Percentiles rank a stretch among this genome's conserved stretches.
Conservation (phyloP, 2,888 invertebrate species). For the Standfussiana lucernea region DNA sequence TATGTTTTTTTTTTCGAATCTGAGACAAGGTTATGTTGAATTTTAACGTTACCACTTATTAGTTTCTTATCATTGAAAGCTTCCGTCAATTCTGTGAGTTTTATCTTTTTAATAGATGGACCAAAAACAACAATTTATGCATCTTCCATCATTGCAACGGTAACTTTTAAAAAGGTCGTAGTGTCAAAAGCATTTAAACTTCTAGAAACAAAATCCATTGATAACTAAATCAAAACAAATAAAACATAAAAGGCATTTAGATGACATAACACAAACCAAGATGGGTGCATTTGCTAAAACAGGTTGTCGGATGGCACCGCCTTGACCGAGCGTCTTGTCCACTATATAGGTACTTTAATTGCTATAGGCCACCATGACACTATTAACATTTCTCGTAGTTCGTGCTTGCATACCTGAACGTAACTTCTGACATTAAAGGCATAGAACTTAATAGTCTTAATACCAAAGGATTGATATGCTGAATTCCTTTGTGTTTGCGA, state of each 20-base stretch:
- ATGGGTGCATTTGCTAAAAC: slow-evolving; percentile 74
- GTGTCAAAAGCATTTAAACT: neutral
- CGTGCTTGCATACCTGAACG: slow-evolving; percentile 65
- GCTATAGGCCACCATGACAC: slow-evolving; percentile 75
- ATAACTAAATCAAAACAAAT: slow-evolving; percentile 47
- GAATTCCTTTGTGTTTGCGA: slow-evolving; percentile 67
- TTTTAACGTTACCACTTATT: slow-evolving; percentile 27
- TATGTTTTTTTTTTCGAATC: slow-evolving; percentile 49
- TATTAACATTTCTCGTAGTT: slow-evolving; percentile 57
- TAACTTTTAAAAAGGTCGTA: neutral
- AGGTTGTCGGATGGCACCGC: slow-evolving; percentile 80
- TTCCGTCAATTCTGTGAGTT: slow-evolving; percentile 25
- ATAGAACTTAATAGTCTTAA: slow-evolving; percentile 64
- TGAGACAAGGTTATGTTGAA: slow-evolving; percentile 56
- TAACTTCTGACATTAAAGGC: slow-evolving; percentile 73
- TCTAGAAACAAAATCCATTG: slow-evolving; percentile 1
- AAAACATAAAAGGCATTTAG: slow-evolving; percentile 45
- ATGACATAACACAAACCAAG: slow-evolving; percentile 75
- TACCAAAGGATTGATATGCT: slow-evolving; percentile 56
- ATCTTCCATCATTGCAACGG: neutral
- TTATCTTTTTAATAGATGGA: neutral
- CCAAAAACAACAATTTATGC: neutral
- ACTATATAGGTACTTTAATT: slow-evolving; percentile 72
- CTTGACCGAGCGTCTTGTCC: slow-evolving; percentile 83
- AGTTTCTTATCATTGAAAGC: slow-evolving; percentile 38